A percentile compares a stretch with the other conserved stretches of the same genome.
Conservation (phyloP, 2,888 invertebrate genomes). For the Caenorhabditis wallacei region DNA sequence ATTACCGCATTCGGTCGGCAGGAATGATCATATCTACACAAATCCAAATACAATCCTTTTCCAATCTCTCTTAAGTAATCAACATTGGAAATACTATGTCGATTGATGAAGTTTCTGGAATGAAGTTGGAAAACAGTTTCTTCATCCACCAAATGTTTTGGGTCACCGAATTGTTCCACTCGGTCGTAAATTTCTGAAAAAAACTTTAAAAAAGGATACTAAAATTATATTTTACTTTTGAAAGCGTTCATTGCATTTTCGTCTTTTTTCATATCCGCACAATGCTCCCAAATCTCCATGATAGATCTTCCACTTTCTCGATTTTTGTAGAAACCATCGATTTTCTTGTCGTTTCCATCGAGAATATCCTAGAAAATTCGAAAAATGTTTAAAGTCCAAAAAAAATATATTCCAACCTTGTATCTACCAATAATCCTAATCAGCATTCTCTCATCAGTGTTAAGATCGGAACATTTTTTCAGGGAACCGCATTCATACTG, state of each 20-base stretch:
- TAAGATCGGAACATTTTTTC: conserved; percentile 67
- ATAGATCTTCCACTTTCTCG: conserved; percentile 77
- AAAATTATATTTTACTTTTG: conserved; percentile 66
- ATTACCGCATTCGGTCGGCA: conserved; percentile 81
- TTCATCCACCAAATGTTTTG: conserved; percentile 75
- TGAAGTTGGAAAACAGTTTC: conserved; percentile 82
- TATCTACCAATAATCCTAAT: conserved; percentile 80
- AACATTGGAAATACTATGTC: conserved; percentile 82
- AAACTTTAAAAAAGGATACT: not conserved
- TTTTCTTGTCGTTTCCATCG: conserved; percentile 76
- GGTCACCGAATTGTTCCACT: conserved; percentile 75
- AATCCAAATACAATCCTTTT: conserved; percentile 83
- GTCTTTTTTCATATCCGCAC: conserved; percentile 78
- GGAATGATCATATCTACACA: conserved; percentile 83
- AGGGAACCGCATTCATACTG: conserved; percentile 81
- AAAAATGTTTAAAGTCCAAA: too few relatives aligned
- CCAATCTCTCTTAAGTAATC: conserved; percentile 82
- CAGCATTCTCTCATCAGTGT: conserved; percentile 81
- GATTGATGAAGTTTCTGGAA: conserved; percentile 82
- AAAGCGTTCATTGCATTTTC: conserved; percentile 77
- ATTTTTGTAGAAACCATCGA: conserved; percentile 78
- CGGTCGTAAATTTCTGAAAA: conserved; percentile 77
- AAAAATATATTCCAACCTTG: conserved; percentile 71
- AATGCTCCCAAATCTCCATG: conserved; percentile 82
- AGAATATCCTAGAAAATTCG: conserved; percentile 67